Conservation (phyloP, 1,140 invertebrate species). For the Euglossa dilemma region DNA sequence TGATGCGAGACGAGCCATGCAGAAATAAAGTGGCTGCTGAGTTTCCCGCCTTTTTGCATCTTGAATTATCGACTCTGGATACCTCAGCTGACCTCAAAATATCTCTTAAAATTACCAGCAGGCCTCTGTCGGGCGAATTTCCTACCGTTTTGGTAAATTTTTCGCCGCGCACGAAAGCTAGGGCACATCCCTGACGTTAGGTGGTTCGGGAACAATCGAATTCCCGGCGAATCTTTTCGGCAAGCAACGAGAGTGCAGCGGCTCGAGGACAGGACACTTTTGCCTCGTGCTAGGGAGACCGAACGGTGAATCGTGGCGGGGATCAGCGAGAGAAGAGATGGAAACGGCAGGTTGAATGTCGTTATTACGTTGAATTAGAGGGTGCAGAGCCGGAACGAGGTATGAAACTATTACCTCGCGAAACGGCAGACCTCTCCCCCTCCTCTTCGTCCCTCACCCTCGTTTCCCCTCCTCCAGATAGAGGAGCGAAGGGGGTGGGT, state of each 20-base stretch:
- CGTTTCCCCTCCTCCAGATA: slow-evolving; percentile 26
- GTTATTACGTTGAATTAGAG: slow-evolving; percentile 83
- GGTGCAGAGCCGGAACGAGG: slow-evolving; percentile 82
- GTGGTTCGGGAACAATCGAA: not conserved
- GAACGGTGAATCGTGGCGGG: slow-evolving; percentile 62
- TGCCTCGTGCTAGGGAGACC: slow-evolving; percentile 56
- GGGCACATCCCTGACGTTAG: too few relatives aligned
- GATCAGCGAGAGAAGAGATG: slow-evolving; percentile 70
- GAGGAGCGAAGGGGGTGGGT: slow-evolving; percentile 54
- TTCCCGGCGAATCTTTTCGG: not conserved
- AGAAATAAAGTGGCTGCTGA: slow-evolving; percentile 68
- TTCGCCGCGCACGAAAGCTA: too few relatives aligned
- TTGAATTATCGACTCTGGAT: slow-evolving; percentile 69
- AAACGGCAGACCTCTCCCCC: slow-evolving; percentile 73
- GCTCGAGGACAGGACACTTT: slow-evolving; percentile 55
- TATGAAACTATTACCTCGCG: slow-evolving; percentile 83
- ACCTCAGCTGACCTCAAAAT: not conserved
- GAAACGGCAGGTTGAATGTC: slow-evolving; percentile 81
- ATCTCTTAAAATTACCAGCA: not conserved
- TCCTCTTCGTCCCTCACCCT: slow-evolving; percentile 32
- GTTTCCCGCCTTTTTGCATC: slow-evolving; percentile 73
- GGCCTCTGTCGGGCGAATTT: not conserved
- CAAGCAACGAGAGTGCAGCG: slow-evolving; percentile 9
- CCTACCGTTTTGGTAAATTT: too few relatives aligned
- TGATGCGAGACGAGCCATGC: slow-evolving; percentile 77